Conservation (phyloP, 2,797 vertebrate species). For the Sebastes hubbsi region DNA sequence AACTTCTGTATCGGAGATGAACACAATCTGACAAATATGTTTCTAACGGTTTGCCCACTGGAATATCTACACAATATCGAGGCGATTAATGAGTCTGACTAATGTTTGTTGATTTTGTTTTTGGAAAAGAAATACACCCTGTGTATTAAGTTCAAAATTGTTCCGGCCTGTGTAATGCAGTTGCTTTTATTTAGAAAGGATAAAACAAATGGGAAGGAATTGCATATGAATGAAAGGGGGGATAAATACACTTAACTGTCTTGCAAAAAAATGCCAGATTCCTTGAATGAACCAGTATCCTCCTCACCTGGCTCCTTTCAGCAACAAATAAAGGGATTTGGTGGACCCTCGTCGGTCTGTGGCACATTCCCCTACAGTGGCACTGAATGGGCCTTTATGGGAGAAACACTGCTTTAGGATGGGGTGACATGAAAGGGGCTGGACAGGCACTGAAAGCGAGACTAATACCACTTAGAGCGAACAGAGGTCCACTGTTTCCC, state of each 20-base stretch:
- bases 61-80: conserved; percentile 49
- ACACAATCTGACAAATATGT: conserved; percentile 71
- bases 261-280: conserved; percentile 29
- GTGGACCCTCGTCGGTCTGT: conserved; percentile 53
- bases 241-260: conserved; percentile 36
- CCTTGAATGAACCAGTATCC: conserved; percentile 59
- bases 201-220: conserved; percentile 17
- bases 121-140: neutral
- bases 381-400: conserved; percentile 79
- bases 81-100: conserved; percentile 51
- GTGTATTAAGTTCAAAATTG: neutral
- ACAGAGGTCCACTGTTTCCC: conserved; percentile 72
- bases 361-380: conserved; percentile 70
- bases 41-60: conserved; percentile 48
- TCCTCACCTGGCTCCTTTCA: conserved; percentile 74
- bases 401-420: conserved; percentile 74
- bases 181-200: conserved; percentile 14
- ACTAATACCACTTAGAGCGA: conserved; percentile 72
- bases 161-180: neutral
- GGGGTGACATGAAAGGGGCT: conserved; percentile 78
- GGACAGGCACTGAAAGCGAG: conserved; percentile 72
- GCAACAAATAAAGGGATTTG: conserved; percentile 64
- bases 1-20: conserved; percentile 68
- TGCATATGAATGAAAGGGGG: conserved; percentile 41
- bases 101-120: conserved; percentile 31